A percentile compares a stretch with the other conserved stretches of the same genome.
Conservation (phyloP, 2,888 invertebrate species). For the Drosophila hamatofila region DNA sequence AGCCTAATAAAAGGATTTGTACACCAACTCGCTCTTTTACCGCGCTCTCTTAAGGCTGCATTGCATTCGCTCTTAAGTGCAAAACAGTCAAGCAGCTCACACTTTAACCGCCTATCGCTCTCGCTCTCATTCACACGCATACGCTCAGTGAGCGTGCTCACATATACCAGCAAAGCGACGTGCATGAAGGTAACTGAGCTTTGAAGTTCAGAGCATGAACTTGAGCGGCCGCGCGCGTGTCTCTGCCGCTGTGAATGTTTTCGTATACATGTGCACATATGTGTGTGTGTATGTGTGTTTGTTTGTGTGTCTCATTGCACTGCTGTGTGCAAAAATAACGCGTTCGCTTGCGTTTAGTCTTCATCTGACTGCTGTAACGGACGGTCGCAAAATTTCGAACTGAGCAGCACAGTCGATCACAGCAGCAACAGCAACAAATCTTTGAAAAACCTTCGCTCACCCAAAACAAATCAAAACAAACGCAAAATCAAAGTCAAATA, state of each 20-base stretch:
- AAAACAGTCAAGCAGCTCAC: slow-evolving; percentile 11
- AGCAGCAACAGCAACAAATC: slow-evolving; percentile 33
- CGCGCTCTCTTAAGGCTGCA: slow-evolving; percentile 11
- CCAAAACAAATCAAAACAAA: slow-evolving; percentile 31
- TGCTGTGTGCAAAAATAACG: slow-evolving; percentile 77
- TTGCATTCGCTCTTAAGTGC: slow-evolving; percentile 43
- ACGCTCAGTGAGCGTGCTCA: slow-evolving; percentile 18
- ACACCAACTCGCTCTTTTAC: slow-evolving; percentile 12
- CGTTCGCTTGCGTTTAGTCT: slow-evolving; percentile 77
- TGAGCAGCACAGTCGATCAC: slow-evolving; percentile 51
- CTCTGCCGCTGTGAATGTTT: slow-evolving; percentile 44
- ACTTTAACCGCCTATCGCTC: slow-evolving; percentile 18
- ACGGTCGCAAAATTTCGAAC: slow-evolving; percentile 72
- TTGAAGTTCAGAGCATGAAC: slow-evolving; percentile 79
- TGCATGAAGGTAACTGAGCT: slow-evolving; percentile 75
- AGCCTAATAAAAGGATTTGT: slow-evolving; percentile 41
- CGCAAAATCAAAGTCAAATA: slow-evolving; percentile 55
- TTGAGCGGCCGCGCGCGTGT: slow-evolving; percentile 72
- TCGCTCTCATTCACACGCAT: slow-evolving; percentile 5
- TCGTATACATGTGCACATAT: neutral
- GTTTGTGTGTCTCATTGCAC: slow-evolving; percentile 55
- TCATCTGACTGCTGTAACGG: slow-evolving; percentile 79
- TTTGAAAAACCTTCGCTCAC: slow-evolving; percentile 50
- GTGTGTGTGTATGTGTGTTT: slow-evolving; percentile 16
- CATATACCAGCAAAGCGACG: slow-evolving; percentile 28